Conservation (phyloP, 2,113 vertebrate genomes). For the Leucopternis melanops region DNA sequence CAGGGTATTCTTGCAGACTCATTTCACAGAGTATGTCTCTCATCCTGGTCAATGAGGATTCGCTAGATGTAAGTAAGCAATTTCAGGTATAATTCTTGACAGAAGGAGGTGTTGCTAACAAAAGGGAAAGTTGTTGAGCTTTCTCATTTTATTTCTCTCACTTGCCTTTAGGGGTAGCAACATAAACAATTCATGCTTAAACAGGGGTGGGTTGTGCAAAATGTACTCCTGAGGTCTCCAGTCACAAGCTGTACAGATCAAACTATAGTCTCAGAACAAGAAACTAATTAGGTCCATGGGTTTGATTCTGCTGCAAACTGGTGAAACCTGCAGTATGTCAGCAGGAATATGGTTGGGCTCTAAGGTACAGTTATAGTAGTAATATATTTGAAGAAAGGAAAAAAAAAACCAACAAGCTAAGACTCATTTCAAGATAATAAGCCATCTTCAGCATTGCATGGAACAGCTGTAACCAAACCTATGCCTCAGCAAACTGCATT, state of each 20-base stretch:
- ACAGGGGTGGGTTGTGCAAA: not conserved
- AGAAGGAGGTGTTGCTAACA: not conserved
- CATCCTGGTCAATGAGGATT: constrained; percentile 94
- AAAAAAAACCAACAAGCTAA: not conserved
- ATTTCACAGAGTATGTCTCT: constrained; percentile 97
- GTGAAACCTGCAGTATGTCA: not conserved
- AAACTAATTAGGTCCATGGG: not conserved
- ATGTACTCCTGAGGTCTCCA: not conserved
- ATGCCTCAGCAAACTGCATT: not conserved
- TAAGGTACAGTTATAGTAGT: not conserved
- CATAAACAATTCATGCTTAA: not conserved
- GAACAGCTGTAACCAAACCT: not conserved
- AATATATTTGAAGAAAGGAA: not conserved
- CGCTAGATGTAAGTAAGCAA: constrained; percentile 88
- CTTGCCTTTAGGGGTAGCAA: not conserved
- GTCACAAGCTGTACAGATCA: not conserved
- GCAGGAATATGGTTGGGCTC: not conserved
- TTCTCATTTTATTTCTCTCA: not conserved
- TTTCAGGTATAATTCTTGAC: not conserved
- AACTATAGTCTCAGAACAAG: not conserved
- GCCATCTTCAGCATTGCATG: not conserved
- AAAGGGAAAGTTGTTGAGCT: not conserved
- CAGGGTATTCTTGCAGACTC: constrained; percentile 93
- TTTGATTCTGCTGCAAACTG: not conserved
- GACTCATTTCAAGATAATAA: not conserved